A percentile compares a stretch with the other conserved stretches of the same genome.
Evolutionary conservation across 2,888 invertebrate species (phyloP).

Genomic region (Amaurobius ferox): DNA sequence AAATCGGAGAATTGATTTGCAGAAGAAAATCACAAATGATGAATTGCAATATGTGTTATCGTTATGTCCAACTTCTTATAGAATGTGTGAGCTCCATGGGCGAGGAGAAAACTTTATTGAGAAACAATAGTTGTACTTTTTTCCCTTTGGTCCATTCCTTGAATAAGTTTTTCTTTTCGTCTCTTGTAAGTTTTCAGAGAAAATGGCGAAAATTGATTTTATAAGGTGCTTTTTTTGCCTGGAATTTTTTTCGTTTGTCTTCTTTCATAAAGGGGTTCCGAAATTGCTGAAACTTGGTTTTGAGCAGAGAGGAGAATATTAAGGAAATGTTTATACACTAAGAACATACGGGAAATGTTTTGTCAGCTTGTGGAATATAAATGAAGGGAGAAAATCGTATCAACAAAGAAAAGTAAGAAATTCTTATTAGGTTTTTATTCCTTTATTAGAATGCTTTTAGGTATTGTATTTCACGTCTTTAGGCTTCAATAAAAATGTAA

Average conservation of each 20-base stretch:
- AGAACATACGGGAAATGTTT: constrained; percentile 18
- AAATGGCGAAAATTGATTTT: constrained; percentile 67
- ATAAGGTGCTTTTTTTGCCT: constrained; percentile 32
- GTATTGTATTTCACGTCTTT: too few relatives aligned
- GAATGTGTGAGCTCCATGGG: constrained; percentile 39
- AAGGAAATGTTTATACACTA: constrained; percentile 24
- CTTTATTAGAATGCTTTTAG: background rate
- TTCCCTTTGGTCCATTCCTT: constrained; percentile 31
- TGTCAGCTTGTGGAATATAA: constrained; percentile 11
- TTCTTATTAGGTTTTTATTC: background rate
- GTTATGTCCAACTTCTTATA: constrained; percentile 50
- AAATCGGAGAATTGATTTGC: constrained; percentile 66
- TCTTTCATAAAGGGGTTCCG: constrained; percentile 5
- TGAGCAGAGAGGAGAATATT: constrained; percentile 2
- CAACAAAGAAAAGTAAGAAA: background rate
- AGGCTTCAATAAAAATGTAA: too few relatives aligned
- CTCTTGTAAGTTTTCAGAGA: constrained; percentile 30
- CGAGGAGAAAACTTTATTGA: constrained; percentile 65
- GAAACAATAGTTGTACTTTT: constrained; percentile 63
- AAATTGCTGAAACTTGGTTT: constrained; percentile 15
- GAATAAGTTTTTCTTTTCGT: constrained; percentile 48
- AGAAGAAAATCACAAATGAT: constrained; percentile 66
- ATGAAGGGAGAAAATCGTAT: background rate
- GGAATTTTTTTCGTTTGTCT: background rate
- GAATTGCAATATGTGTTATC: constrained; percentile 71